A percentile compares a stretch with the other conserved stretches of the same genome.
phyloP scores from a whole-genome alignment of 2,888 invertebrate species.

The Rhyacophila evoluta region DNA sequence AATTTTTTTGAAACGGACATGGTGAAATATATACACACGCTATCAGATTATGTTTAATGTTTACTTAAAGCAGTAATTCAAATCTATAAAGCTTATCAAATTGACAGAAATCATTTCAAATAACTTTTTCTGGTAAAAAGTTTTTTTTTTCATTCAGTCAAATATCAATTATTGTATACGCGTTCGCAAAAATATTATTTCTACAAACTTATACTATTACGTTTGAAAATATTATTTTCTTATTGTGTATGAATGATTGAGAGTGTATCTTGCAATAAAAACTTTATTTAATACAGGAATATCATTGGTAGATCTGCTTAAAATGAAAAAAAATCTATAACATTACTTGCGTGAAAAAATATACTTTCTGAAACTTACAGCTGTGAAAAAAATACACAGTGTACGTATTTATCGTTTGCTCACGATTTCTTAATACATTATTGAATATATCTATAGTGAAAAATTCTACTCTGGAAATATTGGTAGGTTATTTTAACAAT shows the following conservation, averaged over 20 bases:
- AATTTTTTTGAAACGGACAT: too few relatives aligned
- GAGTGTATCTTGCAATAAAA: not conserved
- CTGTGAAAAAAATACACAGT: not conserved
- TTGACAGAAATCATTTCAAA: too few relatives aligned
- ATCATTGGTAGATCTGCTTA: not conserved
- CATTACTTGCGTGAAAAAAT: not conserved
- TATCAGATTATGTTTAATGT: too few relatives aligned
- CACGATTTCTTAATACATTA: not conserved
- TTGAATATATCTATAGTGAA: not conserved
- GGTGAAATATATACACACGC: too few relatives aligned
- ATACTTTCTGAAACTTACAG: not conserved
- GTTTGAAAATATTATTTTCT: not conserved
- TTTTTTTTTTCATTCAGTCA: not conserved
- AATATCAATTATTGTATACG: not conserved
- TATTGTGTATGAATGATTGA: not conserved
- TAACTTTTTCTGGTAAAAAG: not conserved
- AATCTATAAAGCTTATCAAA: too few relatives aligned
- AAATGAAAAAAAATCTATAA: not conserved
- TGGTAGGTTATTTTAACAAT: too few relatives aligned
- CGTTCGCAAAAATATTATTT: not conserved
- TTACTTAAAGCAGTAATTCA: too few relatives aligned
- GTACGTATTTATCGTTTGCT: not conserved
- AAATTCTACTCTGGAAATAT: too few relatives aligned
- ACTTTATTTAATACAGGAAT: not conserved
- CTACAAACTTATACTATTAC: not conserved